These are phyloP conservation scores for Eucera pruinosa DNA, from an alignment of 2,888 invertebrate genomes.

Conservation along the genomic window DNA sequence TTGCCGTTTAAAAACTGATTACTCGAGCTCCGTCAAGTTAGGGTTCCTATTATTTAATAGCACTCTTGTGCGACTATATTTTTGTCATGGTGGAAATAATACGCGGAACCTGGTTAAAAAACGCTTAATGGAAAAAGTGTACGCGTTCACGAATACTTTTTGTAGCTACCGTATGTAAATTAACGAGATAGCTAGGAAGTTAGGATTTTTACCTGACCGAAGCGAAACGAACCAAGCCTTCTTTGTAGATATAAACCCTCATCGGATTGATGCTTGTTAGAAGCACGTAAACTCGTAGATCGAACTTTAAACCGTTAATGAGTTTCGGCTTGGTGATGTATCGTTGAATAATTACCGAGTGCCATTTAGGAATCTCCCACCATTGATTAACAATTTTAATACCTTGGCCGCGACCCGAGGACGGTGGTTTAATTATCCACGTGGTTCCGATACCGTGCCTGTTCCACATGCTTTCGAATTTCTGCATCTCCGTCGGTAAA, in stretches of 20 bases:
- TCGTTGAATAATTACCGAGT: slow-evolving; percentile 94
- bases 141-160: too few relatives aligned
- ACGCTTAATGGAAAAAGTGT: too few relatives aligned
- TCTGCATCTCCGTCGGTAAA: slow-evolving; percentile 90
- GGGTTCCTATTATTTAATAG: too few relatives aligned
- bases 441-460: slow-evolving; percentile 88
- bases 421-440: slow-evolving; percentile 98
- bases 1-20: too few relatives aligned
- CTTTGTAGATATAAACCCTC: slow-evolving; percentile 96
- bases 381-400: slow-evolving; percentile 96
- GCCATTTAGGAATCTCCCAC: slow-evolving; percentile 93
- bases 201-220: slow-evolving; percentile 59
- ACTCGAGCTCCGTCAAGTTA: too few relatives aligned
- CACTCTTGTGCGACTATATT: too few relatives aligned
- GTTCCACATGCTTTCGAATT: slow-evolving; percentile 89
- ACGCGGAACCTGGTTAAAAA: too few relatives aligned
- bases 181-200: too few relatives aligned
- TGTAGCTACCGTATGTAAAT: too few relatives aligned
- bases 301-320: slow-evolving; percentile 97
- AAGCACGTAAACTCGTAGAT: slow-evolving; percentile 95
- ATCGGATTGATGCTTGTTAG: slow-evolving; percentile 97
- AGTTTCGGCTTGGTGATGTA: slow-evolving; percentile 92
- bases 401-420: slow-evolving; percentile 97
- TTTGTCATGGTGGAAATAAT: too few relatives aligned
- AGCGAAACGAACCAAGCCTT: slow-evolving; percentile 97